phyloP scores from a whole-genome alignment of 2,113 vertebrate genomes.

The Mus musculus region GRCm39 chr14:119712001-119712500 shows the following conservation, averaged over 20 bases:
- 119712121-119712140: background rate
- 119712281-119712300: conserved; percentile 40
- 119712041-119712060: background rate
- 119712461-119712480: background rate
- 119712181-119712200: background rate
- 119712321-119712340: background rate
- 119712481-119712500: conserved; percentile 29
- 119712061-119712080: background rate
- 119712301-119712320: conserved; percentile 53
- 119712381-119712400: background rate
- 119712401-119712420: background rate
- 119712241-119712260: conserved; percentile 45
- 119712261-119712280: conserved; percentile 28
- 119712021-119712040: background rate
- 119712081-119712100: background rate
- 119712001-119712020: background rate
- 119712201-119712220: background rate
- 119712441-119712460: background rate
- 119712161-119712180: background rate
- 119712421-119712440: background rate
- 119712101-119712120: background rate
- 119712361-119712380: background rate
- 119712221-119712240: background rate
- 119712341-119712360: background rate
- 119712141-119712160: background rate